Conservation (phyloP, 2,888 invertebrate species). For the Brachypalpus laphriformis region DNA sequence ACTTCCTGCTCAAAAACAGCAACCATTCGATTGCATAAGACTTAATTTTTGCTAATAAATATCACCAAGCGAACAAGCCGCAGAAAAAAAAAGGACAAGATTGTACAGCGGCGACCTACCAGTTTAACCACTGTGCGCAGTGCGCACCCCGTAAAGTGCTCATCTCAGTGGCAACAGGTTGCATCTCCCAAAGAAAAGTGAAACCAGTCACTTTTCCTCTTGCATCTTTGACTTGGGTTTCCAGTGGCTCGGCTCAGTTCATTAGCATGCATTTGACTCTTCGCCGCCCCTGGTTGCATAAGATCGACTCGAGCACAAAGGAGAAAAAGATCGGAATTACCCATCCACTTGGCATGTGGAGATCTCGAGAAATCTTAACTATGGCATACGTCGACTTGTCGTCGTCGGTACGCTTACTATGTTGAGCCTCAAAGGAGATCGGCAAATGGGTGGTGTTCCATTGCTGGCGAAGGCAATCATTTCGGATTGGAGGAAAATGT, state of each 20-base stretch:
- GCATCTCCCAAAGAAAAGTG: slow-evolving; percentile 66
- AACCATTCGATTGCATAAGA: slow-evolving; percentile 56
- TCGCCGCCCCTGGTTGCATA: slow-evolving; percentile 54
- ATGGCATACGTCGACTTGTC: slow-evolving; percentile 38
- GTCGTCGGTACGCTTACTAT: slow-evolving; percentile 14
- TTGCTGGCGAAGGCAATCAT: background rate
- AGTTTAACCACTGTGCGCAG: slow-evolving; percentile 67
- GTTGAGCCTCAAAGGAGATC: background rate
- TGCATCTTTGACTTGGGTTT: slow-evolving; percentile 44
- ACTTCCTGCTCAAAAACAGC: slow-evolving; percentile 66
- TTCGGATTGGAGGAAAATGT: slow-evolving; percentile 4
- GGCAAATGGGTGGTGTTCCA: slow-evolving; percentile 1
- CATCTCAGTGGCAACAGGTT: slow-evolving; percentile 59
- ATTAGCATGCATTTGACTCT: slow-evolving; percentile 70
- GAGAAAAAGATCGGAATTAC: slow-evolving; percentile 39
- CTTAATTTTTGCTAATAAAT: slow-evolving; percentile 68
- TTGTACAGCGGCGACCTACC: slow-evolving; percentile 35
- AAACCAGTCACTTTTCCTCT: slow-evolving; percentile 64
- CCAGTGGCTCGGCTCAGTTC: slow-evolving; percentile 42
- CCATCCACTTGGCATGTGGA: slow-evolving; percentile 45
- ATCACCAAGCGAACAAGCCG: slow-evolving; percentile 45
- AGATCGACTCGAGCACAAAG: slow-evolving; percentile 9
- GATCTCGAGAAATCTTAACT: slow-evolving; percentile 14
- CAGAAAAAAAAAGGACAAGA: slow-evolving; percentile 50
- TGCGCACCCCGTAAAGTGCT: slow-evolving; percentile 63